Conservation (phyloP, 2,888 invertebrate genomes). For the Rotaria sp. region DNA sequence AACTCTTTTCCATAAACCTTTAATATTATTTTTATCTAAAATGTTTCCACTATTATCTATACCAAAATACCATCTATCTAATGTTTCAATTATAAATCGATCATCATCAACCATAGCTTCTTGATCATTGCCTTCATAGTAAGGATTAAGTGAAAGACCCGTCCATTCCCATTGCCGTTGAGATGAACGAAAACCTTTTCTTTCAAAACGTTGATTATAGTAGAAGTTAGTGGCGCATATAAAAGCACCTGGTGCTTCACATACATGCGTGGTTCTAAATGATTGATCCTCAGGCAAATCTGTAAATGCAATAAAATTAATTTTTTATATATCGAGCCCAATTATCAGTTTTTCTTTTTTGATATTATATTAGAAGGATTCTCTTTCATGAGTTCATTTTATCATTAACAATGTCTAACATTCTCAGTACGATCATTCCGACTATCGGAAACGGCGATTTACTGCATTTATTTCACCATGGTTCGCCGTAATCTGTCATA, state of each 20-base stretch:
- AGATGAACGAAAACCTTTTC: slow-evolving; percentile 59
- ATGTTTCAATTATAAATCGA: slow-evolving; percentile 67
- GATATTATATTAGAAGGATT: too few relatives aligned
- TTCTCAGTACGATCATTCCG: too few relatives aligned
- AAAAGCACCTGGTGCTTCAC: slow-evolving; percentile 94
- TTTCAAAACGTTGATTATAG: slow-evolving; percentile 58
- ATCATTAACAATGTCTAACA: too few relatives aligned
- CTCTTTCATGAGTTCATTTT: too few relatives aligned
- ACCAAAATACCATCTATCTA: slow-evolving; percentile 79
- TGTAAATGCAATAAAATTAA: background rate
- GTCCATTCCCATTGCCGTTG: slow-evolving; percentile 63
- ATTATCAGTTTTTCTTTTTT: too few relatives aligned
- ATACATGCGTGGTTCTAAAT: slow-evolving; percentile 69
- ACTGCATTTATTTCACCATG: too few relatives aligned
- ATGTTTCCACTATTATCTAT: slow-evolving; percentile 77
- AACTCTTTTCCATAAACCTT: slow-evolving; percentile 57
- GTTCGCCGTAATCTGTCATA: too few relatives aligned
- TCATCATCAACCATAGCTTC: slow-evolving; percentile 75
- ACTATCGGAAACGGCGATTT: too few relatives aligned
- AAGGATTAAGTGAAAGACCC: slow-evolving; percentile 79
- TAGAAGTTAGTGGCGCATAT: slow-evolving; percentile 81
- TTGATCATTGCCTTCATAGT: slow-evolving; percentile 75
- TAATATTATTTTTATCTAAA: slow-evolving; percentile 65
- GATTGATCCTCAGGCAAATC: slow-evolving; percentile 57
- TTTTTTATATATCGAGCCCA: too few relatives aligned